Percentiles rank a stretch among this genome's conserved stretches.
Evolutionary conservation across 2,113 vertebrate genomes (phyloP).

Genomic region (Thomomys bottae): DNA sequence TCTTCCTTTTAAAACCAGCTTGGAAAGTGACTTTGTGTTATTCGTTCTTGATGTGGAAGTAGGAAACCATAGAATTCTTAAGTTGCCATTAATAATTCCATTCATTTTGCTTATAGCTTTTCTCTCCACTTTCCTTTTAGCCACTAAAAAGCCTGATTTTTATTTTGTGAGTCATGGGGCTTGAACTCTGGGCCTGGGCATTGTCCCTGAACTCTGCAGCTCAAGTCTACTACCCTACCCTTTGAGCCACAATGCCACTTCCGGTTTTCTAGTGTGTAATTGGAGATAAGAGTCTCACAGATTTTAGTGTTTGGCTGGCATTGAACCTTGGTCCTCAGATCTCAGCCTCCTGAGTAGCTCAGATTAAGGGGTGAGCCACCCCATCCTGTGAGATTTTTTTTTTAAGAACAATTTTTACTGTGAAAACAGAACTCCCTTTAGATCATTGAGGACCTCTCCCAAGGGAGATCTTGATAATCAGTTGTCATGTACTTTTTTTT

Average conservation of each 20-base stretch:
- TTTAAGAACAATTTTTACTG: background rate
- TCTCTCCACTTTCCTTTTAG: background rate
- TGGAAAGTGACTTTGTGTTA: slow-evolving; percentile 7
- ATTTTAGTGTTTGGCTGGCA: too few species aligned
- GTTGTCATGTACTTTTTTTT: slow-evolving; percentile 20
- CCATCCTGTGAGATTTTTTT: background rate
- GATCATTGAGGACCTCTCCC: background rate
- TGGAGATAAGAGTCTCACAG: too few species aligned
- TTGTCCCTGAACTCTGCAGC: too few species aligned
- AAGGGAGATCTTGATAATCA: slow-evolving; percentile 10
- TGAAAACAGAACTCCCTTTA: slow-evolving; percentile 18
- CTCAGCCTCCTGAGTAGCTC: too few species aligned
- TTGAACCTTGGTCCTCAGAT: too few species aligned
- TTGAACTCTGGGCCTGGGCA: too few species aligned
- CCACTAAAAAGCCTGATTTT: background rate
- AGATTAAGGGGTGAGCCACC: too few species aligned
- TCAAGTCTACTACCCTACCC: too few species aligned
- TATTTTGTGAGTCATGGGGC: too few species aligned
- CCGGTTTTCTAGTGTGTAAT: too few species aligned
- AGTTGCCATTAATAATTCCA: slow-evolving; percentile 10
- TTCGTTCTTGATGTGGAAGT: background rate
- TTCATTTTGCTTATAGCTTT: slow-evolving; percentile 6
- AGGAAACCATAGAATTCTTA: slow-evolving; percentile 28
- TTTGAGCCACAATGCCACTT: too few species aligned
- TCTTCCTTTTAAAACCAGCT: background rate